These are phyloP conservation scores for Adela reaumurella DNA, from an alignment of 2,888 invertebrate genomes.

Conservation along the genomic window DNA sequence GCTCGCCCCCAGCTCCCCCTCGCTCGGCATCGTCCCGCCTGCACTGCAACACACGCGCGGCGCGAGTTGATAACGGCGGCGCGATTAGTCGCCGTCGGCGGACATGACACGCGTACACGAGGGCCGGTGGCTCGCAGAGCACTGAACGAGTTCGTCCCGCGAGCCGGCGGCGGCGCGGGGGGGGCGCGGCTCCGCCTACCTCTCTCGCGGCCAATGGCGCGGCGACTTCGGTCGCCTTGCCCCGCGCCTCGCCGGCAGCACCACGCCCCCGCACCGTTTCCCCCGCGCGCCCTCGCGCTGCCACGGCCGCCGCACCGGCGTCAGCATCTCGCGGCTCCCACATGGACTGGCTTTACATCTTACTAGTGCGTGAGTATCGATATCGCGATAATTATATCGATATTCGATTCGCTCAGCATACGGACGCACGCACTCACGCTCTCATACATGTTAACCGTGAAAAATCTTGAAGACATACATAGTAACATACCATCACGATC, in stretches of 20 bases:
- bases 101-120: conserved; percentile 20
- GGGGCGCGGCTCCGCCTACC: conserved; percentile 13
- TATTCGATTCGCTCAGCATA: neutral
- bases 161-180: conserved; percentile 7
- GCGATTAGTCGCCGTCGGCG: conserved; percentile 5
- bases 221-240: neutral
- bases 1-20: conserved; percentile 38
- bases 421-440: neutral
- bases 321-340: too few relatives aligned
- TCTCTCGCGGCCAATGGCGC: neutral
- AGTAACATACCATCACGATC: too few relatives aligned
- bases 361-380: too few relatives aligned
- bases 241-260: conserved; percentile 14
- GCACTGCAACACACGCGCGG: conserved; percentile 25
- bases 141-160: conserved; percentile 22
- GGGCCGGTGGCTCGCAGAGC: conserved; percentile 38
- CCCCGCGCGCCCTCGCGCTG: conserved; percentile 16
- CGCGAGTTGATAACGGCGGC: conserved; percentile 6
- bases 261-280: conserved; percentile 10
- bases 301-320: neutral
- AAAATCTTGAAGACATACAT: too few relatives aligned
- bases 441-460: neutral
- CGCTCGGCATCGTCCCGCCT: conserved; percentile 43
- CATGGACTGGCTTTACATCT: too few relatives aligned
- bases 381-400: neutral